Evolutionary conservation across 2,888 invertebrate genomes (phyloP).

Genomic region (Nowickia ferox): DNA sequence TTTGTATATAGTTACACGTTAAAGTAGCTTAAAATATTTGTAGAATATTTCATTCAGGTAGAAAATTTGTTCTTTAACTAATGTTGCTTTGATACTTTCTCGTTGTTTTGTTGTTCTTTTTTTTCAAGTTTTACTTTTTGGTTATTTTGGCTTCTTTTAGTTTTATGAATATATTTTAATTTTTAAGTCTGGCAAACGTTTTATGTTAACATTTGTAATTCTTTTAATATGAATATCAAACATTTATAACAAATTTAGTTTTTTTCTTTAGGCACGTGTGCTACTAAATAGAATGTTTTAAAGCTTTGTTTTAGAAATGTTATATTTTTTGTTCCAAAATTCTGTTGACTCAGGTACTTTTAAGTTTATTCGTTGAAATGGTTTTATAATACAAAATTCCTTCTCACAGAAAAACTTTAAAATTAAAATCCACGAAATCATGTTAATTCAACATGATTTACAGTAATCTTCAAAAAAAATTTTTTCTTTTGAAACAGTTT

Average conservation of each 20-base stretch:
- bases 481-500: too few species aligned
- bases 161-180: constrained; percentile 40
- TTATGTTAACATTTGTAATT: constrained; percentile 69
- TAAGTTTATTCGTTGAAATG: too few species aligned
- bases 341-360: too few species aligned
- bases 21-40: constrained; percentile 62
- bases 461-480: too few species aligned
- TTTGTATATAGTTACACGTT: constrained; percentile 8
- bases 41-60: constrained; percentile 21
- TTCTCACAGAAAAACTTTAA: too few species aligned
- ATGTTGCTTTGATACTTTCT: neutral
- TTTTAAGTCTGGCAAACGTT: constrained; percentile 53
- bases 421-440: too few species aligned
- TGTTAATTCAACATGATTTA: too few species aligned
- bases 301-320: too few species aligned
- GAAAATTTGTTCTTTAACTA: neutral
- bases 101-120: neutral
- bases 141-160: neutral
- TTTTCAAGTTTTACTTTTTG: constrained; percentile 1
- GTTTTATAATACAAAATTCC: too few species aligned
- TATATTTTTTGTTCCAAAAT: too few species aligned
- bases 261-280: neutral
- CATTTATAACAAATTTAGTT: constrained; percentile 38
- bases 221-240: constrained; percentile 61
- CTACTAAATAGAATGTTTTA: constrained; percentile 4